These are phyloP conservation scores for Brachypteracias leptosomus DNA, from an alignment of 2,113 vertebrate genomes.

Conservation along the genomic window DNA sequence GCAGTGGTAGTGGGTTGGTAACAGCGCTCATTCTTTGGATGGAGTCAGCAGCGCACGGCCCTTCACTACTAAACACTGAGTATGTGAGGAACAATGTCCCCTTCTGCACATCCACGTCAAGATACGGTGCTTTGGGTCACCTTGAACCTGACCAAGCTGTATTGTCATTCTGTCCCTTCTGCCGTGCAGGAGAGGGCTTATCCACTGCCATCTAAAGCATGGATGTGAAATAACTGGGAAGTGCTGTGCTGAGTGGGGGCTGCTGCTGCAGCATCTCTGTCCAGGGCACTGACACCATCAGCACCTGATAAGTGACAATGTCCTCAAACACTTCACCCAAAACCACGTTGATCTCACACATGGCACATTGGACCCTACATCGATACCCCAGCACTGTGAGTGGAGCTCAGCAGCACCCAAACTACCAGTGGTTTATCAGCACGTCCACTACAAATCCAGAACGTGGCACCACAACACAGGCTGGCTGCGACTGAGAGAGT, in stretches of 20 bases:
- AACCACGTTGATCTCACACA: not conserved
- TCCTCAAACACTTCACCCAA: rapidly evolving
- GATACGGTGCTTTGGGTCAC: not conserved
- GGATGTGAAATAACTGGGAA: not conserved
- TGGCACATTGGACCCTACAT: not conserved
- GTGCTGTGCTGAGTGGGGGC: not conserved
- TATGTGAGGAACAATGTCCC: rapidly evolving
- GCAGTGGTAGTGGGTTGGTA: not conserved
- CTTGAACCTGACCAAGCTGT: not conserved
- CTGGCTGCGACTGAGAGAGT: not conserved
- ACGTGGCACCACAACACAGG: not conserved
- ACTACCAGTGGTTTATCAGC: not conserved
- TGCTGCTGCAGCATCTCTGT: not conserved
- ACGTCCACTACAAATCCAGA: not conserved
- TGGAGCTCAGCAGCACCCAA: not conserved
- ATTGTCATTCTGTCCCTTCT: not conserved
- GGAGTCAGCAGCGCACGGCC: not conserved
- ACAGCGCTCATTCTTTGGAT: not conserved
- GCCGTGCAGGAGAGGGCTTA: not conserved
- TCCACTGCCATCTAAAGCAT: not conserved
- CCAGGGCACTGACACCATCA: not conserved
- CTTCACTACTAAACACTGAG: not conserved
- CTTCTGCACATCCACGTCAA: not conserved
- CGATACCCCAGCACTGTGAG: not conserved
- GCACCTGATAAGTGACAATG: rapidly evolving